Conservation (phyloP, 2,888 invertebrate genomes). For the Polydrusus cervinus region DNA sequence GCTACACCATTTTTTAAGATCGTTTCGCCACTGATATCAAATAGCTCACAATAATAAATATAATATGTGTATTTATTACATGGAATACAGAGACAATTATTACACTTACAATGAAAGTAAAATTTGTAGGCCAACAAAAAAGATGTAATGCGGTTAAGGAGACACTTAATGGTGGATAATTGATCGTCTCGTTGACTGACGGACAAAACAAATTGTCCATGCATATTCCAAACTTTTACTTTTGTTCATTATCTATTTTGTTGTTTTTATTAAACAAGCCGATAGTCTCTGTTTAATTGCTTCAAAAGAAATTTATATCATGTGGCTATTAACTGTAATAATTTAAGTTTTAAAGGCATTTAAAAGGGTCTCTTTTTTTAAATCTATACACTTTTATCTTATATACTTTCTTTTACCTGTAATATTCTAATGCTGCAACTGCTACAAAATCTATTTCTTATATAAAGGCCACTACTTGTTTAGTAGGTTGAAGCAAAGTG, state of each 20-base stretch:
- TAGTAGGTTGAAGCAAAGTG: too few species aligned
- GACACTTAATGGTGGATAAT: constrained; percentile 21
- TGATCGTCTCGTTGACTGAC: constrained; percentile 9
- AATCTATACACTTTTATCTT: too few species aligned
- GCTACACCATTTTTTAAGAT: too few species aligned
- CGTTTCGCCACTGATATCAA: too few species aligned
- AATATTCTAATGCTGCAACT: too few species aligned
- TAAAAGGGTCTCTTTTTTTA: too few species aligned
- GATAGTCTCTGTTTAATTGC: not conserved
- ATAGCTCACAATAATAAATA: too few species aligned
- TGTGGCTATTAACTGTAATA: constrained; percentile 1
- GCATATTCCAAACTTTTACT: constrained; percentile 21
- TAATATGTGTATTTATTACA: not conserved
- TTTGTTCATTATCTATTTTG: constrained; percentile 8
- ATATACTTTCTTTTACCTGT: too few species aligned
- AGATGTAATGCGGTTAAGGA: constrained; percentile 23
- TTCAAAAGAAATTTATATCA: not conserved
- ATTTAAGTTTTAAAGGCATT: not conserved
- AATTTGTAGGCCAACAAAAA: constrained; percentile 27
- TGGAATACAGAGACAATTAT: constrained; percentile 7
- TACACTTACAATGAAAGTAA: constrained; percentile 18
- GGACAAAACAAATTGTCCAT: too few species aligned
- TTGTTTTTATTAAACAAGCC: constrained; percentile 4
- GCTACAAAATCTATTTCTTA: too few species aligned
- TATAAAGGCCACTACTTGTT: too few species aligned